These are phyloP conservation scores for Apus apus DNA, from an alignment of 2,113 vertebrate species.

Conservation along the genomic window DNA sequence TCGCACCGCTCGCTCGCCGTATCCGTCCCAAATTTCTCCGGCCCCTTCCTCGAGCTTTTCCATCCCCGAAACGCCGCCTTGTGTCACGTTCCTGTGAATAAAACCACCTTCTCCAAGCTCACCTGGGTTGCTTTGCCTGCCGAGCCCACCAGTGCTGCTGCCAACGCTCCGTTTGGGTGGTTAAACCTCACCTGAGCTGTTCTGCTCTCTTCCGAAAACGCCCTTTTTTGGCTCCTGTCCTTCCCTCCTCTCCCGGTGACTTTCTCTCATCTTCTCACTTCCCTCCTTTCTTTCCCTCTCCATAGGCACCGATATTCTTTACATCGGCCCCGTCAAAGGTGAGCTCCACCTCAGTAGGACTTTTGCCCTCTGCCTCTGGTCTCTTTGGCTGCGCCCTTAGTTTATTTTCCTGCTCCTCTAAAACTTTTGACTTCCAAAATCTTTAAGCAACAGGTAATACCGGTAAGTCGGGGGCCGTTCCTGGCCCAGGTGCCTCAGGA, in stretches of 20 bases:
- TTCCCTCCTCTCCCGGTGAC: conserved; percentile 61
- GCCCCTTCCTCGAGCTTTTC: conserved; percentile 23
- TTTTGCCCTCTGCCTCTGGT: conserved; percentile 63
- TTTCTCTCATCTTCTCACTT: conserved; percentile 79
- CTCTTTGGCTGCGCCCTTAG: conserved; percentile 62
- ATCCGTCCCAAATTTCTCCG: neutral
- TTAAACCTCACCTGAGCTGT: conserved; percentile 3
- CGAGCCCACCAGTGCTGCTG: neutral
- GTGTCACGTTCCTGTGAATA: neutral
- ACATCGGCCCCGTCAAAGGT: conserved; percentile 99
- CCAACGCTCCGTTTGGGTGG: neutral
- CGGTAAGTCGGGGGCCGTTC: conserved; percentile 35
- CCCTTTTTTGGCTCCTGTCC: conserved; percentile 58
- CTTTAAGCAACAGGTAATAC: conserved; percentile 30
- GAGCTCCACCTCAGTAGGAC: conserved; percentile 82
- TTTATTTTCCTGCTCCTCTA: conserved; percentile 69
- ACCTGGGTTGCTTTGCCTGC: conserved; percentile 29
- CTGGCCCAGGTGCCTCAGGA: neutral
- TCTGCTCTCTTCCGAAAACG: neutral
- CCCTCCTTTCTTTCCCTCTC: conserved; percentile 83
- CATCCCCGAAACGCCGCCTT: neutral
- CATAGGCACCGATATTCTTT: conserved; percentile 97
- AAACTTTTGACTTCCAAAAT: conserved; percentile 52
- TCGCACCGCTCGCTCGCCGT: neutral
- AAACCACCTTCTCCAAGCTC: neutral